Evolutionary conservation across 2,888 invertebrate genomes (phyloP).

Genomic region (Agriopis marginaria): DNA sequence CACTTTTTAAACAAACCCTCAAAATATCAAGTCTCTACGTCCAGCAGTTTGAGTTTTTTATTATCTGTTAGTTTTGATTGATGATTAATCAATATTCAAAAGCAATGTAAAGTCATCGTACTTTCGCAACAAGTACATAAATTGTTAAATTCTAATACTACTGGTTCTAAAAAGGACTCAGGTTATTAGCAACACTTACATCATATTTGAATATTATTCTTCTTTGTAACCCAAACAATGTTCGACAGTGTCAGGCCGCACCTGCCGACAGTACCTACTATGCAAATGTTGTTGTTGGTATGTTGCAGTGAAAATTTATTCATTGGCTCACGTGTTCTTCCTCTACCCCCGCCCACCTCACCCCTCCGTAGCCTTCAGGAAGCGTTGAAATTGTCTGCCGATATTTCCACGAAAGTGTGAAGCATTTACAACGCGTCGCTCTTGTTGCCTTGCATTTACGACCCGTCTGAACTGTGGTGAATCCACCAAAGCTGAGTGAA

Average conservation of each 20-base stretch:
- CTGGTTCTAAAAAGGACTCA: too few relatives aligned
- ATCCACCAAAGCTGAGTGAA: not conserved
- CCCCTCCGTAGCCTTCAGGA: not conserved
- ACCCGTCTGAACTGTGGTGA: not conserved
- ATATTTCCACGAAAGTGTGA: not conserved
- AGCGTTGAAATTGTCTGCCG: not conserved
- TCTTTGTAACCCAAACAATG: too few relatives aligned
- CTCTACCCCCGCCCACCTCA: not conserved
- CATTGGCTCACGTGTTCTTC: conserved; percentile 50
- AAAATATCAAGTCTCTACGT: too few relatives aligned
- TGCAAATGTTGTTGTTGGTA: conserved; percentile 33
- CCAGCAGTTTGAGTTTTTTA: too few relatives aligned
- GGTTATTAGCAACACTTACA: too few relatives aligned
- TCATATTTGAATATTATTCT: not conserved
- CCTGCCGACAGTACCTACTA: not conserved
- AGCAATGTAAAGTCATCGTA: too few relatives aligned
- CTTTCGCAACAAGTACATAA: too few relatives aligned
- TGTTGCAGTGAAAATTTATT: conserved; percentile 55
- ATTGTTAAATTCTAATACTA: too few relatives aligned
- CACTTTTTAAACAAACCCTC: too few relatives aligned
- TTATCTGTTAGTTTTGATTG: too few relatives aligned
- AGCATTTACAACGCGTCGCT: not conserved
- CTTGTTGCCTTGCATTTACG: not conserved
- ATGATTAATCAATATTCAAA: too few relatives aligned
- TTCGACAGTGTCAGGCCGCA: conserved; percentile 2